Evolutionary conservation across 2,113 vertebrate species (phyloP), one percentile per base, ranked within the genome.

Genomic region (Psittacara wagleri): DNA sequence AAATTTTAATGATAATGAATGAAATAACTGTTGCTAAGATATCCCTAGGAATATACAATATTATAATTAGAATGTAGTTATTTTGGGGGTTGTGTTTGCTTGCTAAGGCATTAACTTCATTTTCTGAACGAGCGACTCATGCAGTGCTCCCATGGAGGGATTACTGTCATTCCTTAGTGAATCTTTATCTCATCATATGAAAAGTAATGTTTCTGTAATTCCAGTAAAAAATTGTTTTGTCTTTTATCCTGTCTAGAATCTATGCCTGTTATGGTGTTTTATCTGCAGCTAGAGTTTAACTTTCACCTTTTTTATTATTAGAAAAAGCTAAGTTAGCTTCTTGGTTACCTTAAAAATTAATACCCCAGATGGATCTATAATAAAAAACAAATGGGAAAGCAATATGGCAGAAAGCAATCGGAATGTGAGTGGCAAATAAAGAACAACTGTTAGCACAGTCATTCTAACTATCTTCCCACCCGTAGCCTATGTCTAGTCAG

Each of bases 141-240:
- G 41, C n/a, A 82, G 19, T 62, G 44, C 41, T 95, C 69, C 54
- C 57, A 29, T 55, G 59, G 62, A 86, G 24, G 73, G 83, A 78
- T 86, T 93, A 68, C 31, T 72, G 48, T 92, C n/a, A 31, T 92
- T 95, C 78, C 54, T 70, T 35, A 27, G 82, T 83, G 90, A 74
- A 83, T 91, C 54, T 94, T 94, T 94, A 81, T 77, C 68, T 72
- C 43, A 64, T 83, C 55, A n/a, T 75, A n/a, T 0, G 4, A 55
- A 90, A 95, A 94, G 43, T 61, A 86, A 90, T 75, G 64, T 88
- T 96, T 75, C 68, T 27, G 16, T 90, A 93, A 96, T 92, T 77
- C 51, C 48, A 31, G 94, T 92, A 81, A 61, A 75, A 35, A 88
- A 81, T n/a, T 37, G 28, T 17, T 88, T 61, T 78, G 41, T 52